A percentile compares a stretch with the other conserved stretches of the same genome.
phyloP scores from a whole-genome alignment of 2,888 invertebrate species.

The Scaptomyza reducta region DNA sequence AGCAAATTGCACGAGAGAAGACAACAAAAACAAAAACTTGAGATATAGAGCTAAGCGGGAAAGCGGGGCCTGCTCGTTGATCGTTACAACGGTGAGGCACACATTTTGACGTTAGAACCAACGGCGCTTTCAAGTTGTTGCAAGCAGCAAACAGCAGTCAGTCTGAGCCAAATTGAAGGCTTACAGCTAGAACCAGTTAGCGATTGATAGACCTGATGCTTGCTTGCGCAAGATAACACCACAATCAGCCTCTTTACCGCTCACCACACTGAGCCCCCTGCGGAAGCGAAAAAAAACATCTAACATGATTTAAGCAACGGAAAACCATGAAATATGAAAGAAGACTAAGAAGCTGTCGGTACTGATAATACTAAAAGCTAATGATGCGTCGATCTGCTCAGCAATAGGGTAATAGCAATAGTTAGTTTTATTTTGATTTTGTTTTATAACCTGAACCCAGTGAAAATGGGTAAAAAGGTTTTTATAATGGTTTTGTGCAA shows the following conservation, averaged over 20 bases:
- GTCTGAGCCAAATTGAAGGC: constrained; percentile 57
- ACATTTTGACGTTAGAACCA: constrained; percentile 77
- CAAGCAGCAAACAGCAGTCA: constrained; percentile 22
- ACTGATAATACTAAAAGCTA: constrained; percentile 43
- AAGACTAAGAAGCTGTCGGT: constrained; percentile 22
- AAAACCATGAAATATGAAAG: constrained; percentile 72
- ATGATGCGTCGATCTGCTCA: constrained; percentile 51
- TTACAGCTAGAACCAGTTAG: constrained; percentile 73
- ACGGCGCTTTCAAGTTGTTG: constrained; percentile 72
- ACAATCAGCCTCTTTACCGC: neutral
- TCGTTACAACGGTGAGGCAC: constrained; percentile 77
- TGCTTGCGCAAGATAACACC: constrained; percentile 63
- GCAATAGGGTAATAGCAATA: constrained; percentile 40
- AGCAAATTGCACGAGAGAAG: constrained; percentile 16
- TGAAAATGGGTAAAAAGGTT: too few relatives aligned
- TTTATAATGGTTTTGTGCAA: too few relatives aligned
- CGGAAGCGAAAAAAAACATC: constrained; percentile 67
- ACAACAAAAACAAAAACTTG: neutral
- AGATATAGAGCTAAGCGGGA: neutral
- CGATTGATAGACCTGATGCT: constrained; percentile 53
- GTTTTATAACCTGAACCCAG: too few relatives aligned
- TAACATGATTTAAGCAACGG: constrained; percentile 78
- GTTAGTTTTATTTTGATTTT: constrained; percentile 3
- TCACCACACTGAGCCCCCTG: neutral
- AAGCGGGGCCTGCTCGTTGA: constrained; percentile 8